A percentile compares a stretch with the other conserved stretches of the same genome.
Conservation (phyloP, 2,113 vertebrate genomes). For the Sporophila hypoxantha region DNA sequence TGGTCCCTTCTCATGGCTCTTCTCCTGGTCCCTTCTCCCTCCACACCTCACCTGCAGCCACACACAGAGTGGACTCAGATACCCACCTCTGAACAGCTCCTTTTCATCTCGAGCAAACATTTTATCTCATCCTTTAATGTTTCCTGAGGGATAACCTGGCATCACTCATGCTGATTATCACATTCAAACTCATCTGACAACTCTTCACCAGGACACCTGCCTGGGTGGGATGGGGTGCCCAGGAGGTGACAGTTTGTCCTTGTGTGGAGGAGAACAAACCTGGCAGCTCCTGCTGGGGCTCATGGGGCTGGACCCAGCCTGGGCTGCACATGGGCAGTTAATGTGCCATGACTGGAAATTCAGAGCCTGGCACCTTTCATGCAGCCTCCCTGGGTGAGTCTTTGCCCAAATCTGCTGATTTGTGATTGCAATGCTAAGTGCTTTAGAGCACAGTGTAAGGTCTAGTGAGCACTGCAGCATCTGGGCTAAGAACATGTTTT, state of each 20-base stretch:
- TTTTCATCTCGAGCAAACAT: background rate
- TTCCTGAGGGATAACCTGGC: background rate
- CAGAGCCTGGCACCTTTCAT: background rate
- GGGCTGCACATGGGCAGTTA: background rate
- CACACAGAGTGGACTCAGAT: background rate
- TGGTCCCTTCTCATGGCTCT: background rate
- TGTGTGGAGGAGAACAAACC: accelerated
- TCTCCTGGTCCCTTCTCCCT: background rate
- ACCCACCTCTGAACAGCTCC: background rate
- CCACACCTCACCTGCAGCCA: background rate
- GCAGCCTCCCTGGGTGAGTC: background rate
- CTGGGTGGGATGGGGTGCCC: background rate
- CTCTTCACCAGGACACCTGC: background rate
- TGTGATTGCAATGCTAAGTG: background rate
- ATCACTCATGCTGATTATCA: background rate
- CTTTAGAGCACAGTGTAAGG: background rate
- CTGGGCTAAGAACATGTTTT: background rate
- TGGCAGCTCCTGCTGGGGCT: background rate
- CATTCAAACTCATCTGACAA: background rate
- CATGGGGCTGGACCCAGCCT: accelerated
- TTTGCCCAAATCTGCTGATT: background rate
- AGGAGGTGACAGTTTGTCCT: background rate
- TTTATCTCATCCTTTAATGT: background rate
- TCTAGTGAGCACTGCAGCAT: background rate
- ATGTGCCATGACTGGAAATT: background rate